These are phyloP conservation scores for Hypanus sabinus DNA, from an alignment of 2,113 vertebrate genomes.

Conservation along the genomic window DNA sequence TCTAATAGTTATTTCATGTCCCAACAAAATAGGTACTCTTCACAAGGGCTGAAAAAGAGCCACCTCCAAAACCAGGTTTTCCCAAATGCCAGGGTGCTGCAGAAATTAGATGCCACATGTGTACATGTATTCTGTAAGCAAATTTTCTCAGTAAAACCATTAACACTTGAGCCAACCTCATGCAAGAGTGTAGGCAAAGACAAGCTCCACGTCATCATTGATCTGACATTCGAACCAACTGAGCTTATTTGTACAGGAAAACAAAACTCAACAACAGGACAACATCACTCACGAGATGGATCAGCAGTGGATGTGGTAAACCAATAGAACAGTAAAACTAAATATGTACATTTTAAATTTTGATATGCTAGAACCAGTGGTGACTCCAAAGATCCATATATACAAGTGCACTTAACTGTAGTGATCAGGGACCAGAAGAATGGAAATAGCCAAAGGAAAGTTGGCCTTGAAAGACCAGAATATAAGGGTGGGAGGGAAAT, in stretches of 20 bases:
- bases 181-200: background rate
- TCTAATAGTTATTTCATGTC: background rate
- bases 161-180: background rate
- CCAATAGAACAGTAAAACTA: background rate
- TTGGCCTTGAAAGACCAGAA: background rate
- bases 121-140: background rate
- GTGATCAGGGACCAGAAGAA: background rate
- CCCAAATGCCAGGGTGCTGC: background rate
- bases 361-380: background rate
- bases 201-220: background rate
- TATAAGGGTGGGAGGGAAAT: background rate
- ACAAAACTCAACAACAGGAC: background rate
- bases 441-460: background rate
- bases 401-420: background rate
- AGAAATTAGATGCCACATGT: too few species aligned
- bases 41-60: background rate
- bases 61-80: background rate
- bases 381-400: background rate
- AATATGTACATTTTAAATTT: background rate
- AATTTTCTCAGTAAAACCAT: background rate
- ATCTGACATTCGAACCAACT: background rate
- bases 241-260: constrained; percentile 1
- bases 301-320: background rate
- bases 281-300: background rate
- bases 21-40: background rate